Base-by-base conservation (phyloP, 1,140 invertebrate genomes). In the Drosophila melanica region DNA sequence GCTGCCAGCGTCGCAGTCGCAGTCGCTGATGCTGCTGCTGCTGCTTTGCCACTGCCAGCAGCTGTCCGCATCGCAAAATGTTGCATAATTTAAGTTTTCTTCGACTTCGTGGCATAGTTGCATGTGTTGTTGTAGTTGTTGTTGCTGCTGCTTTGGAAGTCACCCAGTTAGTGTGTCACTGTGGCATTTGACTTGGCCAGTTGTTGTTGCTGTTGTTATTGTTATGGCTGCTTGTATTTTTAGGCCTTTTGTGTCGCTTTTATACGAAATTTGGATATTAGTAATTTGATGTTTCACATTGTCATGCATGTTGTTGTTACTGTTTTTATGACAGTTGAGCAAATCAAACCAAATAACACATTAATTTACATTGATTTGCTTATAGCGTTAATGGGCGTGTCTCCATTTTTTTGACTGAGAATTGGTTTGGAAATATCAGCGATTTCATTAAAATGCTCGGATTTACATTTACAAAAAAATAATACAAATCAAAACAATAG, bases 121-220 rank as follows among this genome's bases (percentile, higher is more conserved):
- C 44, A 63, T 75, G 14, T 75, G 65, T 70, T 69, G 37, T 72
- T 78, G 75, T 78, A 58, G 67, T 77, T 68, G 79, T 54, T 63
- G 64, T 57, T 68, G 59, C 14, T 54, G 64, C 51, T 75, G 55
- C 55, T 79, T 82, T 82, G 75, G 81, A 55, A 85, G 81, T 86
- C 81, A 85, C 69, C 77, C 81, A 80, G 81, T 85, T 80, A 85
- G 81, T 85, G 81, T 85, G 81, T 85, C 81, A 85, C 77, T 85
- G 65, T 85, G 81, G 81, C 81, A 85, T 85, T 85, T 84, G 67
- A 75, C 39, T 69, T 50, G 47, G 55, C 33, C 63, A 66, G 65
- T 55, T 75, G 54, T 64, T 50, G 44, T 20, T 45, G 44, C 48
- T 57, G 58, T 27, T 33, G 59, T 47, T 63, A 48, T 50, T 53